A percentile compares a stretch with the other conserved stretches of the same genome.
These are phyloP conservation scores for Ennomos erosarius DNA, from an alignment of 2,888 invertebrate genomes.

Conservation along the genomic window DNA sequence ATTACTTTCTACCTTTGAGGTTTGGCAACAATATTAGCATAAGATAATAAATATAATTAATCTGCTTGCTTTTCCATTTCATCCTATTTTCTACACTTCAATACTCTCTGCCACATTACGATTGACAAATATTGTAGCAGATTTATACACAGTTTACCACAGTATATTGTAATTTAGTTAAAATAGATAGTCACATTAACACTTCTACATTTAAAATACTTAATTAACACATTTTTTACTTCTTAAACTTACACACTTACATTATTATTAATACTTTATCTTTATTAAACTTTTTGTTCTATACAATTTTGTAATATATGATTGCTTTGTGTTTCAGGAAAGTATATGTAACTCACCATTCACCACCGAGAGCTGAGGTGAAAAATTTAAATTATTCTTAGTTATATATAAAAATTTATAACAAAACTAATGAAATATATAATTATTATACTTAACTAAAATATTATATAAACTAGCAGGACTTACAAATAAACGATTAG, in stretches of 20 bases:
- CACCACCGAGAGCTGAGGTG: constrained; percentile 55
- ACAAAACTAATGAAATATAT: constrained; percentile 26
- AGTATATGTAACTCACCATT: constrained; percentile 71
- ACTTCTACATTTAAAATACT: neutral
- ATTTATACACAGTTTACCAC: neutral
- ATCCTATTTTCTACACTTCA: no score
- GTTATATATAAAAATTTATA: constrained; percentile 35
- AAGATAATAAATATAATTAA: no score
- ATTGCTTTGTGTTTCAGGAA: constrained; percentile 65
- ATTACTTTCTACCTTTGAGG: no score
- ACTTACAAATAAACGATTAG: constrained; percentile 30
- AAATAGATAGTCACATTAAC: constrained; percentile 4
- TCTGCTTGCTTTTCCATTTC: neutral
- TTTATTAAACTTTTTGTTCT: no score
- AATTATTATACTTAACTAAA: constrained; percentile 21
- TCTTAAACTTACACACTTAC: neutral
- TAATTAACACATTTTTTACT: neutral
- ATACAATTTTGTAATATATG: neutral
- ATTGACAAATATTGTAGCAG: neutral
- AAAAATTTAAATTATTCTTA: constrained; percentile 41
- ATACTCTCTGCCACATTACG: neutral
- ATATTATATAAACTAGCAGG: constrained; percentile 22
- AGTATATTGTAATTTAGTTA: neutral
- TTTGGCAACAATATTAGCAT: no score
- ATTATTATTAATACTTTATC: constrained; percentile 3